Evolutionary conservation across 2,113 vertebrate genomes (phyloP), one percentile per base, ranked within the genome.

Genomic region (Scomber scombrus): DNA sequence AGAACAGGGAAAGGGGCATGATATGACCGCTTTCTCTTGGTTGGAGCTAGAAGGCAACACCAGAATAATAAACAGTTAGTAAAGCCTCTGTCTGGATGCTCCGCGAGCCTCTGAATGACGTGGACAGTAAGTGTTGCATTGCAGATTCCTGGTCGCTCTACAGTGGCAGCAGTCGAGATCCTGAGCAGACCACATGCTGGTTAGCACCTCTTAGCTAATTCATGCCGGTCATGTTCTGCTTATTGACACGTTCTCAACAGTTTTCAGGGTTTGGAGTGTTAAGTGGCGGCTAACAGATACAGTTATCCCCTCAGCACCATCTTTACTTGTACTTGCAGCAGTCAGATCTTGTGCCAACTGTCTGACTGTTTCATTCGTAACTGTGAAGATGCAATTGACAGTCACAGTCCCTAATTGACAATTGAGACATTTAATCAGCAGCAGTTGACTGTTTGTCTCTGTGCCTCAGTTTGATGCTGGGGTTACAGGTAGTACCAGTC

Each of bases 341-440:
- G 51, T 52, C 63, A 43, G 65, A 40, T 55, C 31, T 62, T 18
- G 51, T 72, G 62, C 13, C 6, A 6, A 13, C 49, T n/a, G 50
- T 16, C 21, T 19, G 56, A 31, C 50, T 58, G 21, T 40, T 40
- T 9, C 34, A 10, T 40, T 9, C 9, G 7, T 9, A 14, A 5
- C 34, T 12, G 61, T 6, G 4, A 50, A 50, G 52, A 7, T 29
- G 56, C 70, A 73, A 84, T 70, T 80, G 73, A 43, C 60, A 66
- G 64, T 43, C 46, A 15, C 47, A 3, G 47, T 47, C 13, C 3
- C 63, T 68, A 85, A 86, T 57, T 86, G 83, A 87, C 78, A 70
- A 52, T 58, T 0, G 0, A 21, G 69, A 50, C 26, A 18, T 67
- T 78, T 75, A 75, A 80, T 81, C 56, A 45, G 10, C 56, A 54